Evolutionary conservation across 2,113 vertebrate genomes (phyloP).

Genomic region (Phocoena phocoena): DNA sequence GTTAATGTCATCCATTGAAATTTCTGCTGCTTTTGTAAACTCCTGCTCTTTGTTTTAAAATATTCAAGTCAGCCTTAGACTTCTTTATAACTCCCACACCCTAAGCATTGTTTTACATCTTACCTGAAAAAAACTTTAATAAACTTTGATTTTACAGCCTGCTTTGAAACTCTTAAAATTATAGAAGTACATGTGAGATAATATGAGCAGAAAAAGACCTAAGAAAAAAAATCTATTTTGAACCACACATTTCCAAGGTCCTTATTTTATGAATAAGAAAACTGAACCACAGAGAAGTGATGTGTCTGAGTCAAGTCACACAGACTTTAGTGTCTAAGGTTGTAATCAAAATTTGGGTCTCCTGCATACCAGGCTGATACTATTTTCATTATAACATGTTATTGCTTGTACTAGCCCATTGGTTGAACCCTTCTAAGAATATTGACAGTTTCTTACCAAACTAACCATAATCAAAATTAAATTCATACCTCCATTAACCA

Average conservation of each 20-base stretch:
- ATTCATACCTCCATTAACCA: not conserved
- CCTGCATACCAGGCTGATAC: not conserved
- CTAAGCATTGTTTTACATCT: conserved; percentile 32
- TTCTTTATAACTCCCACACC: conserved; percentile 34
- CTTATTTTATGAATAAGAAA: conserved; percentile 18
- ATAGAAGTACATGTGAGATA: not conserved
- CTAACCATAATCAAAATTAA: not conserved
- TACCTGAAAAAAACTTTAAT: conserved; percentile 38
- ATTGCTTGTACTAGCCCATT: not conserved
- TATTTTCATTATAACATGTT: not conserved
- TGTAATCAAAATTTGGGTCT: not conserved
- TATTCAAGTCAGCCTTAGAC: conserved; percentile 17
- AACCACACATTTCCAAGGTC: not conserved
- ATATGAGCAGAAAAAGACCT: not conserved
- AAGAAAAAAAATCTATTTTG: not conserved
- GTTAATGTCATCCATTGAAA: conserved; percentile 63
- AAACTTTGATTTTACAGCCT: not conserved
- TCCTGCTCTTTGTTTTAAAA: conserved; percentile 54
- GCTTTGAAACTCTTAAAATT: conserved; percentile 25
- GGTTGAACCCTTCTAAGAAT: not conserved
- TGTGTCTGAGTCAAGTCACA: not conserved
- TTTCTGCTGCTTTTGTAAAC: conserved; percentile 42
- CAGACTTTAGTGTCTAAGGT: not conserved
- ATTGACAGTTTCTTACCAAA: not conserved
- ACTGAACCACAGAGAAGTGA: not conserved